Conservation (phyloP, 2,888 invertebrate genomes). For the Dastarcus helophoroides region DNA sequence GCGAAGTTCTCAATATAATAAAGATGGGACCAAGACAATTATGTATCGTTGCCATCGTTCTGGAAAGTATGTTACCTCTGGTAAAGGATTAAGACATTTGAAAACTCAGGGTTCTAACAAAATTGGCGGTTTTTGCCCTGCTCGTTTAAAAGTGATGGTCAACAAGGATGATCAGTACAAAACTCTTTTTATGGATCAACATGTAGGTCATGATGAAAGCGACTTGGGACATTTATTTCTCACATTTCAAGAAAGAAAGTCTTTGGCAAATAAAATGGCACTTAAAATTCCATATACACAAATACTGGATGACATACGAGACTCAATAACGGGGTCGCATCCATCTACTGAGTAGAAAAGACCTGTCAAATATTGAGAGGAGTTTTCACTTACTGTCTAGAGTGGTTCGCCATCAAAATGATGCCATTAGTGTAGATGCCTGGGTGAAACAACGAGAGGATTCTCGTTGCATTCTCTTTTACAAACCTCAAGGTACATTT, state of each 20-base stretch:
- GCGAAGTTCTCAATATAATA: constrained; percentile 1
- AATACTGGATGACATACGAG: constrained; percentile 15
- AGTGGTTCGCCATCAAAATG: constrained; percentile 4
- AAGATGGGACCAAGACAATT: constrained; percentile 2
- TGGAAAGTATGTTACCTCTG: constrained; percentile 10
- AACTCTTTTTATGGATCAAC: constrained; percentile 12
- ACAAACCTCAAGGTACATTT: constrained; percentile 18
- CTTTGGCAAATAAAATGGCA: constrained; percentile 17
- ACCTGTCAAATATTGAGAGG: constrained; percentile 18
- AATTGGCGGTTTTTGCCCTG: constrained; percentile 19
- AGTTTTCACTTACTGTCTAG: constrained; percentile 14
- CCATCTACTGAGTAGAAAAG: constrained; percentile 20
- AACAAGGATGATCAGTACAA: constrained; percentile 6
- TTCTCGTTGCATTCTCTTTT: constrained; percentile 8
- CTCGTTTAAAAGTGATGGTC: constrained; percentile 12
- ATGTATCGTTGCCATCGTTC: constrained; percentile 11
- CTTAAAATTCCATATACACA: constrained; percentile 17
- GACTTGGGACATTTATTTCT: constrained; percentile 17
- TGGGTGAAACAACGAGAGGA: constrained; percentile 4
- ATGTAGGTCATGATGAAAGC: constrained; percentile 19
- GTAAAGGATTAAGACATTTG: constrained; percentile 12
- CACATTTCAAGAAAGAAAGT: constrained; percentile 12
- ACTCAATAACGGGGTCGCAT: constrained; percentile 12
- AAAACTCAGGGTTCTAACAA: constrained; percentile 15
- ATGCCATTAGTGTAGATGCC: constrained; percentile 8